Conservation (phyloP, 2,797 vertebrate species). For the Catostomus latipinnis region DNA sequence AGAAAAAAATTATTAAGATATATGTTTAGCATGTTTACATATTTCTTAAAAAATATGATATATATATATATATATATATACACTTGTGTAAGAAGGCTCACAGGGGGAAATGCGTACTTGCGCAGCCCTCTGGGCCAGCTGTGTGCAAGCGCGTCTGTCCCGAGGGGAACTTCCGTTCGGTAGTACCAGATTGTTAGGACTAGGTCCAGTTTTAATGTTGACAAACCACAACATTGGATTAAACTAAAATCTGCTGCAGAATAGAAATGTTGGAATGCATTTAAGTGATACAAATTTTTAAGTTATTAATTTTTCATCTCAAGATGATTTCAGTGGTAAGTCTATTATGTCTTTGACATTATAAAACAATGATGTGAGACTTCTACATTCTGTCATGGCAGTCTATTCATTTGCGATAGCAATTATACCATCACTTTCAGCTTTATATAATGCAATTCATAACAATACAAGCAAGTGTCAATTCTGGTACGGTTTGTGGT, state of each 20-base stretch:
- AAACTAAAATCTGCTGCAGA: constrained; percentile 38
- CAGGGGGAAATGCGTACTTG: too few species aligned
- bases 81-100: too few species aligned
- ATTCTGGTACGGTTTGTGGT: not conserved
- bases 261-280: constrained; percentile 37
- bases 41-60: too few species aligned
- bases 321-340: constrained; percentile 51
- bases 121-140: too few species aligned
- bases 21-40: too few species aligned
- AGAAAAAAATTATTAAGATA: too few species aligned
- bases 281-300: constrained; percentile 35
- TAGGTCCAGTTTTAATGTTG: constrained; percentile 34
- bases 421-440: constrained; percentile 50
- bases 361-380: constrained; percentile 52
- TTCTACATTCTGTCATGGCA: constrained; percentile 43
- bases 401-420: constrained; percentile 49
- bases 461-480: not conserved
- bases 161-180: too few species aligned
- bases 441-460: constrained; percentile 15
- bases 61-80: too few species aligned
- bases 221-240: constrained; percentile 26
- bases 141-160: too few species aligned
- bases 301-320: constrained; percentile 18
- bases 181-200: not conserved
- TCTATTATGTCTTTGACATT: constrained; percentile 60